phyloP scores from a whole-genome alignment of 1,140 invertebrate genomes.

The Halesus radiatus region DNA sequence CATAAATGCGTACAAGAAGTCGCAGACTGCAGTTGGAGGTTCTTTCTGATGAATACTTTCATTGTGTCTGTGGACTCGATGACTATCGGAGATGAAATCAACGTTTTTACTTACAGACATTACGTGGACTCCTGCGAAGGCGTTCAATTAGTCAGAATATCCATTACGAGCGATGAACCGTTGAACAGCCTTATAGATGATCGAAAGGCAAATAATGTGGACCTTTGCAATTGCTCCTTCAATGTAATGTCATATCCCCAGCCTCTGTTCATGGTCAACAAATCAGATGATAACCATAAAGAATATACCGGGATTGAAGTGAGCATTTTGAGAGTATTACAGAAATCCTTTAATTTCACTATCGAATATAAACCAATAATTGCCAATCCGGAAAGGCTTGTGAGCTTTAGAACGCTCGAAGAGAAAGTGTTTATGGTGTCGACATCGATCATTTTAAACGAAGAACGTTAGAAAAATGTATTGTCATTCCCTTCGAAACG shows the following conservation, averaged over 20 bases:
- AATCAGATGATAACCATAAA: background rate
- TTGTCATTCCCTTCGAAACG: background rate
- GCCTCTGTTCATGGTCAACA: background rate
- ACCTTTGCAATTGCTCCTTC: slow-evolving; percentile 13
- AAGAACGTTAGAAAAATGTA: background rate
- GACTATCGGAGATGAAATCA: background rate
- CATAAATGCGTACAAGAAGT: background rate
- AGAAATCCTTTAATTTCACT: slow-evolving; percentile 12
- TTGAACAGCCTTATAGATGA: background rate
- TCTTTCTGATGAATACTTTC: slow-evolving; percentile 12
- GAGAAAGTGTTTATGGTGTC: background rate
- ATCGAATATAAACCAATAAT: background rate
- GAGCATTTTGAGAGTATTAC: background rate
- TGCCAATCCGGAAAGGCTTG: background rate
- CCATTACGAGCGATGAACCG: background rate
- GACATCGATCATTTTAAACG: background rate
- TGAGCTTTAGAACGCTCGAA: background rate
- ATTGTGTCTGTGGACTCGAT: no score
- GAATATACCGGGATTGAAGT: background rate
- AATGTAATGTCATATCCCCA: background rate
- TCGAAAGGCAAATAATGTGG: background rate
- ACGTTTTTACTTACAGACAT: slow-evolving; percentile 18
- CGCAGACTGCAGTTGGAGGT: slow-evolving; percentile 1
- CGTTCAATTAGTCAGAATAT: background rate
- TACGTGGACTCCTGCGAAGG: background rate